Conservation (phyloP, 2,113 vertebrate genomes). For the Galeopterus variegatus region DNA sequence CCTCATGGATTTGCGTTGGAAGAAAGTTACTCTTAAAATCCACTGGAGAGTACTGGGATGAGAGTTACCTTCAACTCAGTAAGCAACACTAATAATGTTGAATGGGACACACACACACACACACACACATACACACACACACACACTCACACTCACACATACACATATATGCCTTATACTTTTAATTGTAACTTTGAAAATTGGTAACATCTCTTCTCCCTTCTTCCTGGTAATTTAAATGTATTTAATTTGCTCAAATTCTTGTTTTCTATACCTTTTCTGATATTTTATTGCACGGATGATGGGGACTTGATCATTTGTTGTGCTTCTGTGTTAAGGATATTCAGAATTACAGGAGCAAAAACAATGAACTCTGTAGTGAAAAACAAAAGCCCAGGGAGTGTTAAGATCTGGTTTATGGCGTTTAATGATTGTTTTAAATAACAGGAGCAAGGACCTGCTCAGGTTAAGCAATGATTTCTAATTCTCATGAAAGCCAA, state of each 20-base stretch:
- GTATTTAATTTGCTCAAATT: slow-evolving; percentile 22
- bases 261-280: not conserved
- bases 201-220: not conserved
- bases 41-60: not conserved
- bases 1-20: not conserved
- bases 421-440: not conserved
- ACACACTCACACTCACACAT: not conserved
- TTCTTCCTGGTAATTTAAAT: not conserved
- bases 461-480: not conserved
- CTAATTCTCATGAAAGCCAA: slow-evolving; percentile 32
- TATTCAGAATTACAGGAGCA: slow-evolving; percentile 7
- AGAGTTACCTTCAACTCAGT: not conserved
- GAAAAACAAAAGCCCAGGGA: not conserved
- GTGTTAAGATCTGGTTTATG: not conserved
- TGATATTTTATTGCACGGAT: not conserved
- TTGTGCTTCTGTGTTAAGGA: not conserved
- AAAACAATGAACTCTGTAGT: not conserved
- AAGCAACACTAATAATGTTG: not conserved
- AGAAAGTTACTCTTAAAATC: slow-evolving; percentile 23
- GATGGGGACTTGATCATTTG: not conserved
- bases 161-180: not conserved
- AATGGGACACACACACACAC: not conserved
- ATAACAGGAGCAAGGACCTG: slow-evolving; percentile 3
- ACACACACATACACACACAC: too few relatives aligned
- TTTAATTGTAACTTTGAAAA: slow-evolving; percentile 36